Evolutionary conservation across 2,888 invertebrate genomes (phyloP), one percentile per base, ranked within the genome.

Genomic region (Harpagoxenus sublaevis): DNA sequence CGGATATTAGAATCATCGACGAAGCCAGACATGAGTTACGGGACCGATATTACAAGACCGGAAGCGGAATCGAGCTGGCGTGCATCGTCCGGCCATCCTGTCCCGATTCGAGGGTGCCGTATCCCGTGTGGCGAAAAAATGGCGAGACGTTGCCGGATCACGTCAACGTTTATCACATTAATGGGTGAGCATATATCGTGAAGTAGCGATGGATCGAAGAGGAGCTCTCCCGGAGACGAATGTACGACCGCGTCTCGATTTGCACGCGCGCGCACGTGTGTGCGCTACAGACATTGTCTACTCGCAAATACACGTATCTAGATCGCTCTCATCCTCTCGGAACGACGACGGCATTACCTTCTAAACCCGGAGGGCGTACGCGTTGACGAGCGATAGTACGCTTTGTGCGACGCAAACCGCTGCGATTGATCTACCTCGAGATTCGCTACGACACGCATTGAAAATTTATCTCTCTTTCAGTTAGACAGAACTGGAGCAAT

Each of bases 1-100:
- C 97, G 71, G 96, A 97, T 86, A 96, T 97, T 88, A 96, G 96
- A 90, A 97, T 97, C 93, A 96, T 97, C 77, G 97, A 97, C 91
- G 97, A 97, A 91, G 96, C 97, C 91, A 97, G 96, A 78, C 96
- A 97, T 92, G 97, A 97, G 94, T 96, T 97, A 77, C 96, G 96
- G 91, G 97, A 97, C 94, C 96, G 97, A 91, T 97, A 97, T 94
- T 97, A 97, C 95, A 97, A 97, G 95, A 96, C 97, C 48, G 97
- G 97, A 90, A 97, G 97, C 94, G 96, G 97, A 82, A 97, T 97
- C 90, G 97, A 97, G 94, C 95, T 97, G 87, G 96, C 96, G 51
- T 97, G 97, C 89, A 95, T 96, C 91, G 95, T 96, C 62, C 95
- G 95, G 23, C 94, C 95, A 68, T 95, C 95, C 86, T 95, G 95